Percentiles rank a stretch among this genome's conserved stretches.
These are phyloP conservation scores for Toxonevra muliebris DNA, from an alignment of 2,888 invertebrate genomes.

Conservation along the genomic window DNA sequence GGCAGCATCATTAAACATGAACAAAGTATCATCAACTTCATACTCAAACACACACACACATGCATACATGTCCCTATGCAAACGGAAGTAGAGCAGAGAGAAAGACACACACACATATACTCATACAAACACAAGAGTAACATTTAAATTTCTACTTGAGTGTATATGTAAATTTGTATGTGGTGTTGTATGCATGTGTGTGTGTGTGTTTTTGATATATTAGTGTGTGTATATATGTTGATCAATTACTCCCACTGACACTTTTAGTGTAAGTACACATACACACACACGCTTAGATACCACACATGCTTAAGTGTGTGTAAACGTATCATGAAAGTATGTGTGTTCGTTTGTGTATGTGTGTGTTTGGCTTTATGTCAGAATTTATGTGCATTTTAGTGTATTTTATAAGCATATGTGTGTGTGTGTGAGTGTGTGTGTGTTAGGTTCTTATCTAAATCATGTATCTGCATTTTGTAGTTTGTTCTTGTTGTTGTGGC, in stretches of 20 bases:
- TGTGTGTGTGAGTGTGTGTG: not conserved
- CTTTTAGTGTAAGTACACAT: constrained; percentile 42
- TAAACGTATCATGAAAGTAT: not conserved
- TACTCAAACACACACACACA: not conserved
- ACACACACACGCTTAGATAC: constrained; percentile 9
- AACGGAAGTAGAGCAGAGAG: not conserved
- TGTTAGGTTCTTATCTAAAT: constrained; percentile 14
- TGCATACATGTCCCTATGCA: not conserved
- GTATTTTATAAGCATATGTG: not conserved
- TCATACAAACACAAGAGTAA: constrained; percentile 11
- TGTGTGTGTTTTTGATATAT: not conserved
- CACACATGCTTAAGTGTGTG: constrained; percentile 21
- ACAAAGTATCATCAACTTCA: constrained; percentile 52
- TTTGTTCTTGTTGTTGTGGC: not conserved
- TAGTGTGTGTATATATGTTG: constrained; percentile 8
- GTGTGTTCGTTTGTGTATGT: constrained; percentile 11
- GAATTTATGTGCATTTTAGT: constrained; percentile 36
- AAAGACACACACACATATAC: not conserved
- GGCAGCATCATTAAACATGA: constrained; percentile 54
- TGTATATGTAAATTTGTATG: too few relatives aligned
- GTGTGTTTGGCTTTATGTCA: constrained; percentile 26
- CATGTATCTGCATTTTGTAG: constrained; percentile 10
- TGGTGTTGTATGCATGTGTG: too few relatives aligned
- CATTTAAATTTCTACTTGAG: too few relatives aligned
- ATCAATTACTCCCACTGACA: constrained; percentile 27